These are phyloP conservation scores for Branchipolynoe longqiensis DNA, from an alignment of 2,888 invertebrate species.

Conservation along the genomic window DNA sequence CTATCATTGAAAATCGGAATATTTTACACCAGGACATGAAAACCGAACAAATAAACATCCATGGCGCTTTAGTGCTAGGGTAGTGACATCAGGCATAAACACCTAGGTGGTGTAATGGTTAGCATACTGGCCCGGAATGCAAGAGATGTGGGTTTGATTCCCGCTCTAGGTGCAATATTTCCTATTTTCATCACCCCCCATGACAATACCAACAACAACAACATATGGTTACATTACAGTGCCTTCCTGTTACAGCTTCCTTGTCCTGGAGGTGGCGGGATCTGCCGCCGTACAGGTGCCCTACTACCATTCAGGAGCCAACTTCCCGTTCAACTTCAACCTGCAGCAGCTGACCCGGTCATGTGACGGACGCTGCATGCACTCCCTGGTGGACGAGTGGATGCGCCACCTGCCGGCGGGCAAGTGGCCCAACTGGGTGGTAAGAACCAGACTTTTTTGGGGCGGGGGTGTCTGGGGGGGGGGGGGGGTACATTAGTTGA, in stretches of 20 bases:
- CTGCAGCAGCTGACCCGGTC: conserved; percentile 61
- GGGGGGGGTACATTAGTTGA: no score
- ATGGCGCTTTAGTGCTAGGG: no score
- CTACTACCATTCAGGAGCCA: conserved; percentile 72
- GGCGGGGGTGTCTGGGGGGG: not conserved
- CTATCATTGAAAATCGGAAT: no score
- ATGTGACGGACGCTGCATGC: conserved; percentile 70
- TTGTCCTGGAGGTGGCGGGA: not conserved
- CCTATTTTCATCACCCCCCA: no score
- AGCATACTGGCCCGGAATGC: no score
- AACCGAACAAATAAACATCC: no score
- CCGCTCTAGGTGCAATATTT: no score
- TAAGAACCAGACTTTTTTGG: conserved; percentile 79
- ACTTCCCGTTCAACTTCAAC: conserved; percentile 67
- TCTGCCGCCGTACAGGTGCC: conserved; percentile 25
- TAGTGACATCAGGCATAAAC: no score
- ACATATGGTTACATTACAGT: no score
- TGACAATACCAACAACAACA: not conserved
- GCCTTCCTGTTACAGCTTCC: conserved; percentile 8
- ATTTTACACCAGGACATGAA: no score
- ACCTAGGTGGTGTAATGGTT: no score
- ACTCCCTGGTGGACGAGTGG: conserved; percentile 65
- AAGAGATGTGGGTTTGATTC: no score
- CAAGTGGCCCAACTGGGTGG: conserved; percentile 80
- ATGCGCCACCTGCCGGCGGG: conserved; percentile 63